These are phyloP conservation scores for Emydura subglobosa DNA, from an alignment of 2,113 vertebrate species.

Conservation along the genomic window DNA sequence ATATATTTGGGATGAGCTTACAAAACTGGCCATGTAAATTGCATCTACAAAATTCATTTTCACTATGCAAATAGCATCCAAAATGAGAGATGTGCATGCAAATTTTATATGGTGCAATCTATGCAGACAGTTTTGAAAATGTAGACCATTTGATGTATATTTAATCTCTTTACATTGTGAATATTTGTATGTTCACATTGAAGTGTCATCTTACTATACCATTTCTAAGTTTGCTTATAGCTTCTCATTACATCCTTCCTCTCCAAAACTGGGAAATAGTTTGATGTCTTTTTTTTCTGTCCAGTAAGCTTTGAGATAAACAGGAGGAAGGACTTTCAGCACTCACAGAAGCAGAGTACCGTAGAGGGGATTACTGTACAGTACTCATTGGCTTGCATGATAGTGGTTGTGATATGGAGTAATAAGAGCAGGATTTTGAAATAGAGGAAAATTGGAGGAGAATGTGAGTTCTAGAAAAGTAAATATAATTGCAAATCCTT, in stretches of 20 bases:
- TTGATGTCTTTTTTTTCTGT: neutral
- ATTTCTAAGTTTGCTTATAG: neutral
- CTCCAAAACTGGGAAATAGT: neutral
- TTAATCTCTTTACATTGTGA: neutral
- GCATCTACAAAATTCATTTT: neutral
- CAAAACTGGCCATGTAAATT: neutral
- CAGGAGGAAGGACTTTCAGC: neutral
- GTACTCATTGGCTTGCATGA: neutral
- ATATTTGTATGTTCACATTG: neutral
- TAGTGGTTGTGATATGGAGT: neutral
- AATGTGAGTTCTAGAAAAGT: neutral
- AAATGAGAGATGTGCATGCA: neutral
- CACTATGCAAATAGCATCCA: neutral
- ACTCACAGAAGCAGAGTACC: no score
- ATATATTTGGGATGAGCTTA: neutral
- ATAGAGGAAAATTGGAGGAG: neutral
- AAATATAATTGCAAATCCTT: neutral
- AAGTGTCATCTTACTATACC: neutral
- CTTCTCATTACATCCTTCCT: neutral
- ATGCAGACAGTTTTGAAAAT: neutral
- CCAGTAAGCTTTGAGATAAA: neutral
- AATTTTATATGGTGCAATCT: neutral
- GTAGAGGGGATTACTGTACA: neutral
- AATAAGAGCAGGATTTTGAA: neutral
- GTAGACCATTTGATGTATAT: neutral